Evolutionary conservation across 2,113 vertebrate genomes (phyloP).

Genomic region (Mungos mungo): DNA sequence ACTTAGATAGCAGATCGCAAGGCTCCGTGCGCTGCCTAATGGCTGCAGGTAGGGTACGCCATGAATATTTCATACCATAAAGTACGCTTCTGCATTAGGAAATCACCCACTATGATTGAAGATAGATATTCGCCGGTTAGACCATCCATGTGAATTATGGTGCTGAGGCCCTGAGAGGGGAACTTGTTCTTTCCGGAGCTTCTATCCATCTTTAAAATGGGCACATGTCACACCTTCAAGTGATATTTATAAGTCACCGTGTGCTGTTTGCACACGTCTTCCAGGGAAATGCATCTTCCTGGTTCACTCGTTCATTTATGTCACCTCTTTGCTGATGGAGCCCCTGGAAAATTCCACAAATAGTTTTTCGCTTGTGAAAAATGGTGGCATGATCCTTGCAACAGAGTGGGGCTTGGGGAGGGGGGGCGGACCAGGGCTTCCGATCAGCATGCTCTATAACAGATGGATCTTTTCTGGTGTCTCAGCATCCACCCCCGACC

Average conservation of each 20-base stretch:
- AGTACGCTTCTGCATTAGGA: not conserved
- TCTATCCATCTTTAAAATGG: not conserved
- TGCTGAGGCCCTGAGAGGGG: too few relatives aligned
- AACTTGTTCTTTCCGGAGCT: not conserved
- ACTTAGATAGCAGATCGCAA: not conserved
- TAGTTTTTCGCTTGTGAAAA: too few relatives aligned
- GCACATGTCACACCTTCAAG: too few relatives aligned
- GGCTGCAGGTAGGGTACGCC: fast-evolving
- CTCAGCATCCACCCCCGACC: too few relatives aligned
- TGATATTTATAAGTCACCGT: not conserved
- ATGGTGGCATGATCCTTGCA: not conserved
- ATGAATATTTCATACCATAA: not conserved
- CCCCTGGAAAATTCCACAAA: not conserved
- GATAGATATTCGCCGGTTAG: not conserved
- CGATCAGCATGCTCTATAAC: fast-evolving
- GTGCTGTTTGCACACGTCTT: too few relatives aligned
- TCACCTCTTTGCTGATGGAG: not conserved
- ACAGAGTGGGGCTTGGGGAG: fast-evolving
- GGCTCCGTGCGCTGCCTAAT: fast-evolving
- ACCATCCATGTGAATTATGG: fast-evolving
- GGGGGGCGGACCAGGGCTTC: too few relatives aligned
- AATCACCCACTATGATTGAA: not conserved
- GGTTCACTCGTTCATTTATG: too few relatives aligned
- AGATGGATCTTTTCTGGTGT: not conserved
- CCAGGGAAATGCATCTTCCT: fast-evolving